Percentiles rank a stretch among this genome's conserved stretches.
Conservation (phyloP, 2,113 vertebrate genomes). For the Apodemus sylvaticus region DNA sequence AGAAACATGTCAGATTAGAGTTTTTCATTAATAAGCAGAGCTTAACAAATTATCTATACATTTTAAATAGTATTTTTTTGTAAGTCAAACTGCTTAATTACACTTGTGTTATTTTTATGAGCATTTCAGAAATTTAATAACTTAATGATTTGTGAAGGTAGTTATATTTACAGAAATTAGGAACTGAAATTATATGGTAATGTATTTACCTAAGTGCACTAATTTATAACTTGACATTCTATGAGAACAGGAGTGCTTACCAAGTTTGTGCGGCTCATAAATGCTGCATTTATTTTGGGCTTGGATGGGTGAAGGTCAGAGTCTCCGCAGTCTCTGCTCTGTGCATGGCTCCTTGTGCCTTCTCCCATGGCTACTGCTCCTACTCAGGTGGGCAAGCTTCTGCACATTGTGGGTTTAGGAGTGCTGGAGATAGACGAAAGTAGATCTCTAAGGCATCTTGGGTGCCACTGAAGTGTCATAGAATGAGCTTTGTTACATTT, state of each 20-base stretch:
- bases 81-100: slow-evolving; percentile 14
- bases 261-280: background rate
- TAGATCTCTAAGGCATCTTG: background rate
- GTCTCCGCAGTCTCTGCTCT: background rate
- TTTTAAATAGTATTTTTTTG: background rate
- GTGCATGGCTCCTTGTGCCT: background rate
- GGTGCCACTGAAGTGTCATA: background rate
- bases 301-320: background rate
- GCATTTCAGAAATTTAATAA: background rate
- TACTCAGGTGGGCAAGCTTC: background rate
- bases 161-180: background rate
- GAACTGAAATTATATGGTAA: background rate
- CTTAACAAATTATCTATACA: background rate
- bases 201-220: background rate
- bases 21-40: background rate
- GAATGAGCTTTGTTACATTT: background rate
- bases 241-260: background rate
- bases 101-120: slow-evolving; percentile 37
- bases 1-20: slow-evolving; percentile 14
- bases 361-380: slow-evolving; percentile 1
- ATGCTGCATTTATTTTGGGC: background rate
- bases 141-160: slow-evolving; percentile 11
- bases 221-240: background rate
- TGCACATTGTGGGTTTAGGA: background rate
- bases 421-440: background rate